Conservation (phyloP, 2,113 vertebrate genomes). For the Pitta sordida region DNA sequence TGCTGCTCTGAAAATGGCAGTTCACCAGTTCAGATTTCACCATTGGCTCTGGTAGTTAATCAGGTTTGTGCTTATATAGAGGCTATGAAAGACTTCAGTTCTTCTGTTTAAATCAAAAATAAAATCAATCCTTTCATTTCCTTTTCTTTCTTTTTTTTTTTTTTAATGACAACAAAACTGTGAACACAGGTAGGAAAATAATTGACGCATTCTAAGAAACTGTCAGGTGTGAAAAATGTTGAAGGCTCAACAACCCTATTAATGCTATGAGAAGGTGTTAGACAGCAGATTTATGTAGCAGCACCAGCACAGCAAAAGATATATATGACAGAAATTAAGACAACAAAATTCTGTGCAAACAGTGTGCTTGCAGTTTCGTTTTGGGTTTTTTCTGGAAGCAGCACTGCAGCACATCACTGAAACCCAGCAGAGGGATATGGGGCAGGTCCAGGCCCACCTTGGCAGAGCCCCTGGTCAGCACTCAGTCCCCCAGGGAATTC, state of each 20-base stretch:
- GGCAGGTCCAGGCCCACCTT: not conserved
- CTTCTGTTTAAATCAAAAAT: not conserved
- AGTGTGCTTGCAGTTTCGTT: fast-evolving
- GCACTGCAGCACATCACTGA: fast-evolving
- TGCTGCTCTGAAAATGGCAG: not conserved
- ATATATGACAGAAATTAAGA: not conserved
- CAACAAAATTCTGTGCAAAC: not conserved
- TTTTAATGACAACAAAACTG: not conserved
- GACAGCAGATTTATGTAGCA: conserved; percentile 4
- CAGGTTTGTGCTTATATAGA: not conserved
- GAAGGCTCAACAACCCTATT: not conserved
- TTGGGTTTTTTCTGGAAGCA: not conserved
- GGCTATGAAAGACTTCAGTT: not conserved
- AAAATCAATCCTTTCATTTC: not conserved
- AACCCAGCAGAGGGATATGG: not conserved
- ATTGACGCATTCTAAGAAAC: conserved; percentile 13
- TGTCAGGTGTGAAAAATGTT: not conserved
- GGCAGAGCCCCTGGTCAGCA: not conserved
- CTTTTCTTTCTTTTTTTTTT: not conserved
- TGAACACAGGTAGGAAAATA: conserved; percentile 15
- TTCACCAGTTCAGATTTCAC: not conserved
- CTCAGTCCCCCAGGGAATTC: no score
- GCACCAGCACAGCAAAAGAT: not conserved
- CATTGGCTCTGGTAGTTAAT: not conserved
- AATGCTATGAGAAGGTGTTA: not conserved